These are phyloP conservation scores for Melanophora roralis DNA, from an alignment of 2,888 invertebrate species.

Conservation along the genomic window DNA sequence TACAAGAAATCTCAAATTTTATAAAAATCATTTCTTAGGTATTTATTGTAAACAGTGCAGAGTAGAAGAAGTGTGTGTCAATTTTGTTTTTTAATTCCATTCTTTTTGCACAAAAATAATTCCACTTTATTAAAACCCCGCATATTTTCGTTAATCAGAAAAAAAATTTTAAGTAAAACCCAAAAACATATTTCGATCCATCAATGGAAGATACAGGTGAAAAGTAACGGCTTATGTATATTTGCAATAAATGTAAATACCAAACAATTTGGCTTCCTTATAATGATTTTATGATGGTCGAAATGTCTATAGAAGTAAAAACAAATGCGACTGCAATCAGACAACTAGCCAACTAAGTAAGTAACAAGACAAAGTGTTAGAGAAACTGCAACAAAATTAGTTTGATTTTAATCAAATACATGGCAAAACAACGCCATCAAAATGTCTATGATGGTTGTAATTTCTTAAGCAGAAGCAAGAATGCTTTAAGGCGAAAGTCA, in stretches of 20 bases:
- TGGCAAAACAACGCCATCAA: slow-evolving; percentile 1
- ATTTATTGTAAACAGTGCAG: too few species aligned
- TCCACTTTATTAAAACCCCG: background rate
- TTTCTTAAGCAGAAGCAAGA: slow-evolving; percentile 5
- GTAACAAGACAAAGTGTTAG: slow-evolving; percentile 27
- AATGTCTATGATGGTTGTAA: slow-evolving; percentile 45
- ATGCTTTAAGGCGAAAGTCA: slow-evolving; percentile 65
- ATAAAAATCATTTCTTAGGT: too few species aligned
- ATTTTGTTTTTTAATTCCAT: background rate
- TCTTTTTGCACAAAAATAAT: background rate
- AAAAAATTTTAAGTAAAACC: background rate
- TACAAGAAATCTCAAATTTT: too few species aligned
- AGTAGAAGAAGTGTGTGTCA: too few species aligned
- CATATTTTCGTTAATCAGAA: background rate
- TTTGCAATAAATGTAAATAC: slow-evolving; percentile 54
- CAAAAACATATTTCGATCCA: slow-evolving; percentile 6
- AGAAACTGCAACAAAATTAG: slow-evolving; percentile 12
- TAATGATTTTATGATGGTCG: slow-evolving; percentile 59
- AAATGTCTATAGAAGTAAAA: slow-evolving; percentile 14
- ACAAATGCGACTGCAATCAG: slow-evolving; percentile 18
- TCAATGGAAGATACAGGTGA: slow-evolving; percentile 36
- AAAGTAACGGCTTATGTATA: slow-evolving; percentile 60
- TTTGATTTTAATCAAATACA: slow-evolving; percentile 1
- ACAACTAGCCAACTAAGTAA: background rate
- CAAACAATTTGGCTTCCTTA: slow-evolving; percentile 61